Evolutionary conservation across 2,113 vertebrate genomes (phyloP), one percentile per base, ranked within the genome.

Genomic region (Glareola pratincola): DNA sequence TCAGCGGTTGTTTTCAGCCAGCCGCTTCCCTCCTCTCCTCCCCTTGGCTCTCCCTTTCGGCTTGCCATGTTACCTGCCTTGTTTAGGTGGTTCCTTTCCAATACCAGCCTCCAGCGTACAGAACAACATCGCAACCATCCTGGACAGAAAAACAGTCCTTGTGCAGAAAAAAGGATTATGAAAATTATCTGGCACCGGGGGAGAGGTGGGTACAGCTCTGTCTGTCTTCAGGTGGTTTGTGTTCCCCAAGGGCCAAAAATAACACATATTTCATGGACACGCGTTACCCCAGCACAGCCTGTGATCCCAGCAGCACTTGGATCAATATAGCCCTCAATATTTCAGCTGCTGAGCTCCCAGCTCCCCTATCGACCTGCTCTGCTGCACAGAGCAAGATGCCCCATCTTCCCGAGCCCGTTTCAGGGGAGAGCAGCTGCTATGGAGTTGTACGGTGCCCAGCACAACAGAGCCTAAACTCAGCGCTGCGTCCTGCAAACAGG

Each of bases 21-120:
- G 59, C 9, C 6, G 2, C 48, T 27, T 8, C 14, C 30, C 69
- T 14, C 37, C 50, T 80, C 63, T 41, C 75, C 45, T 54, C 54
- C 50, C 82, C 53, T 63, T 15, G 20, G 41, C 32, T 29, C 77
- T 6, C n/a, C 50, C 67, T 16, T 45, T 16, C 6, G 1, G 2
- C 69, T 69, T 37, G 27, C 29, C 68, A 1, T 0, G 1, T 11
- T 50, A 23, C 36, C 73, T 37, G 85, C 82, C 74, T 8, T 4
- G 7, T 8, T n/a, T 4, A 16, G 23, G 34, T 6, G 9, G 23
- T 2, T 21, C 4, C 29, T 56, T 16, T 8, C 0, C 0, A 19
- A 18, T 2, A 26, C 10, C 71, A 48, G 9, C 12, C 69, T 32
- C 63, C 18, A 4, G 34, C 0, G 5, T 0, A 6, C 32, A 18